Conservation (phyloP, 92 coral and sea anemone species). For the Actinostola sp. region DNA sequence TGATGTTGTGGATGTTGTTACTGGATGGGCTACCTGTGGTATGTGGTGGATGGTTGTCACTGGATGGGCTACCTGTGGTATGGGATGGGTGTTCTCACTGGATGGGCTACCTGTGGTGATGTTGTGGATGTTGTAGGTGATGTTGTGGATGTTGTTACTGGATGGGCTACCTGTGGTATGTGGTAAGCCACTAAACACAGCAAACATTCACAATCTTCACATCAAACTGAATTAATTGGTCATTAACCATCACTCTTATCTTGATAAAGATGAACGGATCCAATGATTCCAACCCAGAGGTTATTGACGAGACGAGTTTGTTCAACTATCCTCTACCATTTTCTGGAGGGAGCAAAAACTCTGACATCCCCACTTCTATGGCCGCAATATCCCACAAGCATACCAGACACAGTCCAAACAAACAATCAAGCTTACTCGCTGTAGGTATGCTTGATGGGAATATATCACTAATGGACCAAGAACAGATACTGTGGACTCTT, state of each 20-base stretch:
- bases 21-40: too few species aligned
- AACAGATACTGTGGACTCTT: slow-evolving; percentile 77
- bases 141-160: too few species aligned
- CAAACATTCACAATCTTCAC: too few species aligned
- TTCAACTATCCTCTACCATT: slow-evolving; percentile 36
- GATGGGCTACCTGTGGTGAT: too few species aligned
- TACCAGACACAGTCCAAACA: slow-evolving; percentile 19
- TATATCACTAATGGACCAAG: slow-evolving; percentile 63
- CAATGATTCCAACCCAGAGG: background rate
- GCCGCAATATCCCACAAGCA: slow-evolving; percentile 45
- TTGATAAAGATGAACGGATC: background rate
- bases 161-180: too few species aligned
- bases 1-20: too few species aligned
- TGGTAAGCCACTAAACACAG: too few species aligned
- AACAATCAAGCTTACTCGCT: slow-evolving; percentile 50
- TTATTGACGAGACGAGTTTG: slow-evolving; percentile 1
- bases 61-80: too few species aligned
- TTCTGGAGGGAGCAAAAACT: slow-evolving; percentile 31
- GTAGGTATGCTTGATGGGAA: slow-evolving; percentile 84
- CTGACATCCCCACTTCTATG: slow-evolving; percentile 65
- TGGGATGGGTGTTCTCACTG: too few species aligned
- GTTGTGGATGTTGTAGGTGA: too few species aligned
- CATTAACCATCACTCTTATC: background rate
- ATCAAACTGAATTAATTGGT: too few species aligned
- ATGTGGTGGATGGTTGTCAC: too few species aligned